A percentile compares a stretch with the other conserved stretches of the same genome.
Evolutionary conservation across 35 echinoderm and acorn worm genomes (phyloP).

Genomic region (Apostichopus parvimensis): DNA sequence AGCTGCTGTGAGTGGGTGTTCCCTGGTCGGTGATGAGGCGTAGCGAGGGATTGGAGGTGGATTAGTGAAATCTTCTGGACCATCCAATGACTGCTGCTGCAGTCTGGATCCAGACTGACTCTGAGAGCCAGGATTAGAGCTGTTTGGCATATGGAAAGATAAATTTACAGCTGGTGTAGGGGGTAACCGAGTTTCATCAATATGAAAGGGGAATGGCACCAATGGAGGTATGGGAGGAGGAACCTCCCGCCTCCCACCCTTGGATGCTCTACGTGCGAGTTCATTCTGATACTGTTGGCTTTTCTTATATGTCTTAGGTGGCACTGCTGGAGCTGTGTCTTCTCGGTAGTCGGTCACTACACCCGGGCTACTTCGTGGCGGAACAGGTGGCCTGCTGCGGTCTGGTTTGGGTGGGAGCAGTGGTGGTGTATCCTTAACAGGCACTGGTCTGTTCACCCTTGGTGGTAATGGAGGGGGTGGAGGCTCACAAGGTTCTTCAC

Average conservation of each 20-base stretch:
- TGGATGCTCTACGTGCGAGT: slow-evolving; percentile 10
- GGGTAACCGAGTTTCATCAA: slow-evolving; percentile 52
- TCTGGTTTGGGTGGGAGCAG: slow-evolving; percentile 74
- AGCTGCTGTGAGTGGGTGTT: slow-evolving; percentile 41
- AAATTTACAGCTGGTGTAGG: slow-evolving; percentile 55
- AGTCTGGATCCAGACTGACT: slow-evolving; percentile 15
- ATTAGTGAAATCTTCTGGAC: slow-evolving; percentile 19
- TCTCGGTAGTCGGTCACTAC: slow-evolving; percentile 50
- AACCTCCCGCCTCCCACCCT: neutral
- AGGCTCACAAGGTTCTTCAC: slow-evolving; percentile 24
- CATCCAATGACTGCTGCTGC: slow-evolving; percentile 12
- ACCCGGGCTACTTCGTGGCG: slow-evolving; percentile 55
- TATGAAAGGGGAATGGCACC: neutral
- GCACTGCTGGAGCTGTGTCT: slow-evolving; percentile 48
- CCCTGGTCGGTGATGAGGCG: slow-evolving; percentile 2
- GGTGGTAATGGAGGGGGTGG: slow-evolving; percentile 70
- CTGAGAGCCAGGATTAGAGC: neutral
- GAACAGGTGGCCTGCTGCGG: slow-evolving; percentile 58
- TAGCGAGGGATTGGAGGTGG: neutral
- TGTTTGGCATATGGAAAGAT: slow-evolving; percentile 47
- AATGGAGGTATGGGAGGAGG: slow-evolving; percentile 64
- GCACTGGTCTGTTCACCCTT: slow-evolving; percentile 34
- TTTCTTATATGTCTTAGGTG: slow-evolving; percentile 74
- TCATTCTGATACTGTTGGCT: slow-evolving; percentile 53
- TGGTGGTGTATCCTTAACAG: slow-evolving; percentile 54